Evolutionary conservation across 2,113 vertebrate genomes (phyloP).

Genomic region (Eonycteris spelaea): DNA sequence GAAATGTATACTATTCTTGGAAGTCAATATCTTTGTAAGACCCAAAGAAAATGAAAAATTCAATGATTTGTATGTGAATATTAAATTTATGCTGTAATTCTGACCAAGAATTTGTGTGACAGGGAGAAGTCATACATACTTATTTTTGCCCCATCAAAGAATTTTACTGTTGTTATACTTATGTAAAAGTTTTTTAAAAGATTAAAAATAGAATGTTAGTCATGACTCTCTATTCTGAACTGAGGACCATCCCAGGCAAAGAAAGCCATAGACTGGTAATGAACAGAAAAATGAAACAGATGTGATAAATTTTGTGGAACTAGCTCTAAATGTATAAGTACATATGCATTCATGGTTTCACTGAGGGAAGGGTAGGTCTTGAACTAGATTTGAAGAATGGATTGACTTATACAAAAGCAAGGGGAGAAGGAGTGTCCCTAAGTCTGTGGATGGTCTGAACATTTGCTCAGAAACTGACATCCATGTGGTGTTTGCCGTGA

Average conservation of each 20-base stretch:
- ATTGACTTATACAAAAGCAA: not conserved
- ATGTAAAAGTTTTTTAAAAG: not conserved
- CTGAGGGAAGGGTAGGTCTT: not conserved
- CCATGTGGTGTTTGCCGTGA: not conserved
- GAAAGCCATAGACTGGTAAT: not conserved
- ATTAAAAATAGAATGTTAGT: constrained; percentile 3
- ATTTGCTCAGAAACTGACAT: not conserved
- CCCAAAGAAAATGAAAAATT: not conserved
- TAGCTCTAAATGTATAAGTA: not conserved
- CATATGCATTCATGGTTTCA: not conserved
- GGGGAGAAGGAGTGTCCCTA: not conserved
- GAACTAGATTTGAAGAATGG: not conserved
- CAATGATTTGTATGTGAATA: not conserved
- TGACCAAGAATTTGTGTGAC: not conserved
- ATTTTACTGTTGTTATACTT: not conserved
- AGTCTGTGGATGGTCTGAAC: not conserved
- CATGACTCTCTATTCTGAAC: not conserved
- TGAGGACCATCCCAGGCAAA: not conserved
- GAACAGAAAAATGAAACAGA: not conserved
- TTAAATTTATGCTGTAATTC: not conserved
- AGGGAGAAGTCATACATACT: not conserved
- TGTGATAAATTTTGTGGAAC: not conserved
- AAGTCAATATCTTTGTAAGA: not conserved
- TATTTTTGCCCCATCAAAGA: not conserved
- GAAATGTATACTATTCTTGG: not conserved